Conservation (phyloP, 2,797 vertebrate species). For the Leptodactylus fallax region DNA sequence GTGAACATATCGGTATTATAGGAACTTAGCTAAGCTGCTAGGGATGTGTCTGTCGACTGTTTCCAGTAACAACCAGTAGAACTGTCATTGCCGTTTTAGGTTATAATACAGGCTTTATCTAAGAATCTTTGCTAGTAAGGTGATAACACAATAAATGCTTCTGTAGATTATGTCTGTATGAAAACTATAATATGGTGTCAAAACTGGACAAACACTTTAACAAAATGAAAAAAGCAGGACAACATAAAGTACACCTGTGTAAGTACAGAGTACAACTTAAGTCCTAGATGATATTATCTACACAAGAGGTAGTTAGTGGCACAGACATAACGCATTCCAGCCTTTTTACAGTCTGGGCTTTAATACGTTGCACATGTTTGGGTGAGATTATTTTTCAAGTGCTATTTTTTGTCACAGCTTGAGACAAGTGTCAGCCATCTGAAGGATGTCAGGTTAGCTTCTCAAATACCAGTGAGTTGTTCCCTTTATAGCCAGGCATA, state of each 20-base stretch:
- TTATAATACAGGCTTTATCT: background rate
- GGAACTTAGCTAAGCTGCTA: background rate
- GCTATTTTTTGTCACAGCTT: background rate
- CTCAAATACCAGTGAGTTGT: no score
- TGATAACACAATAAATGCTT: background rate
- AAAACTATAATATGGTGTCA: background rate
- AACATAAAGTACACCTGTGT: background rate
- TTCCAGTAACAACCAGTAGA: background rate
- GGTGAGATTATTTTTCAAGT: constrained; percentile 15
- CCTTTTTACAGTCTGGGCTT: constrained; percentile 3
- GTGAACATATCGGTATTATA: background rate
- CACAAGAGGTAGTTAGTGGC: background rate
- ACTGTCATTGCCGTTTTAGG: background rate
- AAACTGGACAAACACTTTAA: background rate
- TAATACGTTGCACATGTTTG: constrained; percentile 24
- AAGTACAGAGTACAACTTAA: background rate
- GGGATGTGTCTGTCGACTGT: background rate
- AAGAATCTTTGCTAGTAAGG: background rate
- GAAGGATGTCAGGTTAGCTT: background rate
- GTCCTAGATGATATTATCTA: background rate
- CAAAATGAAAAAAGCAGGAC: background rate
- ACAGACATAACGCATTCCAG: background rate
- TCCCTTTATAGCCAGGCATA: background rate
- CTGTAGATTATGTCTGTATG: background rate
- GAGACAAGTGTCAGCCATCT: background rate